These are phyloP conservation scores for Chrysopa pallens DNA, from an alignment of 1,140 invertebrate genomes.

Conservation along the genomic window DNA sequence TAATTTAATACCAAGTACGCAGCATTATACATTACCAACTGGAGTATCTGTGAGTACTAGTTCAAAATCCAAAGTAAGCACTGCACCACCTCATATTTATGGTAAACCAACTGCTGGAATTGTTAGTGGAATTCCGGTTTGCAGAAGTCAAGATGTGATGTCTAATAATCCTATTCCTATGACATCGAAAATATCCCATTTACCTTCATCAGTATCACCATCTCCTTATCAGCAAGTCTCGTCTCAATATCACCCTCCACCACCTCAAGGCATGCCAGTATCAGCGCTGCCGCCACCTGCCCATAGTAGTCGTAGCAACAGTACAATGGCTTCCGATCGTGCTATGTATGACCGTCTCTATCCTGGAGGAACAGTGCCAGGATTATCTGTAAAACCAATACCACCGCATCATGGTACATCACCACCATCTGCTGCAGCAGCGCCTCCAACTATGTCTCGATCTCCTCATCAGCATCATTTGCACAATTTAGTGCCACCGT, in stretches of 20 bases:
- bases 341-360: slow-evolving; percentile 12
- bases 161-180: slow-evolving; percentile 32
- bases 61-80: slow-evolving; percentile 55
- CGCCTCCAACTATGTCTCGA: slow-evolving; percentile 25
- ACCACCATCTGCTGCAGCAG: slow-evolving; percentile 29
- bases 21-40: slow-evolving; percentile 5
- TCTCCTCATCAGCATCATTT: slow-evolving; percentile 32
- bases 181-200: slow-evolving; percentile 32
- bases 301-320: slow-evolving; percentile 25
- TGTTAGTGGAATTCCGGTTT: slow-evolving; percentile 38
- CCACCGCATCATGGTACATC: slow-evolving; percentile 23
- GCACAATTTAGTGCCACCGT: slow-evolving; percentile 14
- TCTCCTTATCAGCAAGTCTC: slow-evolving; percentile 39
- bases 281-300: slow-evolving; percentile 34
- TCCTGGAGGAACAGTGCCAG: slow-evolving; percentile 26
- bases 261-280: slow-evolving; percentile 22
- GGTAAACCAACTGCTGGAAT: slow-evolving; percentile 47
- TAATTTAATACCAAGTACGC: slow-evolving; percentile 19
- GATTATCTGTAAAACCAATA: slow-evolving; percentile 20
- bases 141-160: slow-evolving; percentile 26
- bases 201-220: slow-evolving; percentile 36
- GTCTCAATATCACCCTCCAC: slow-evolving; percentile 30
- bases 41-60: slow-evolving; percentile 10
- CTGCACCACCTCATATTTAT: slow-evolving; percentile 63
- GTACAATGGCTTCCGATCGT: slow-evolving; percentile 5